phyloP scores from a whole-genome alignment of 1,140 invertebrate species.

The Apis dorsata region DNA sequence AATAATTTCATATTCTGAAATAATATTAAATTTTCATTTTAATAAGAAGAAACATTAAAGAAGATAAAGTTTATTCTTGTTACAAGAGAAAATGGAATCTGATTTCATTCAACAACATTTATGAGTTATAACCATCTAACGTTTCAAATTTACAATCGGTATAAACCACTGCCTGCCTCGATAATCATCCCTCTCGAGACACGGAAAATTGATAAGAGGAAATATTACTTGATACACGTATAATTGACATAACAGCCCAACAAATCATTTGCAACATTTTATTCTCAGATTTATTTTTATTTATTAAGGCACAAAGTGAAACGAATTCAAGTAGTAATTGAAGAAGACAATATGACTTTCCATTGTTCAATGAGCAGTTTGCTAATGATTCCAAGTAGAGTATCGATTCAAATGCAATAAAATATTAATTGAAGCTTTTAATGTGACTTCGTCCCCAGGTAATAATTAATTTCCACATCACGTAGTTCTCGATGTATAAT shows the following conservation, averaged over 20 bases:
- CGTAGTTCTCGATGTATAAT: background rate
- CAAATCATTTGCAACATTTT: background rate
- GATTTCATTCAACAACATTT: background rate
- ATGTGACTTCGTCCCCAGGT: background rate
- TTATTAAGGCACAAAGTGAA: background rate
- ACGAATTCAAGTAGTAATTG: background rate
- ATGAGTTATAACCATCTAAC: background rate
- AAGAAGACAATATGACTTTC: background rate
- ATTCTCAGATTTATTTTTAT: no score
- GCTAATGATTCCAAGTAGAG: background rate
- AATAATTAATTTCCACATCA: conserved; percentile 17
- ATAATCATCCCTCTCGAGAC: background rate
- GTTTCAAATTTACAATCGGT: background rate
- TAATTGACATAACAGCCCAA: background rate
- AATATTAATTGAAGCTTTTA: background rate
- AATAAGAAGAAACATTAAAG: no score
- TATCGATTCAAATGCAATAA: background rate
- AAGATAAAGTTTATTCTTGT: background rate
- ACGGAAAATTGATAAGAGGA: background rate
- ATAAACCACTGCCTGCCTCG: background rate
- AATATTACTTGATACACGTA: background rate
- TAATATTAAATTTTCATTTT: no score
- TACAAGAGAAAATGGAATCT: background rate
- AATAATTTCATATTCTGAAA: no score
- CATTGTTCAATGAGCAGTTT: background rate